phyloP scores from a whole-genome alignment of 2,797 vertebrate genomes.

The Ataeniobius toweri region DNA sequence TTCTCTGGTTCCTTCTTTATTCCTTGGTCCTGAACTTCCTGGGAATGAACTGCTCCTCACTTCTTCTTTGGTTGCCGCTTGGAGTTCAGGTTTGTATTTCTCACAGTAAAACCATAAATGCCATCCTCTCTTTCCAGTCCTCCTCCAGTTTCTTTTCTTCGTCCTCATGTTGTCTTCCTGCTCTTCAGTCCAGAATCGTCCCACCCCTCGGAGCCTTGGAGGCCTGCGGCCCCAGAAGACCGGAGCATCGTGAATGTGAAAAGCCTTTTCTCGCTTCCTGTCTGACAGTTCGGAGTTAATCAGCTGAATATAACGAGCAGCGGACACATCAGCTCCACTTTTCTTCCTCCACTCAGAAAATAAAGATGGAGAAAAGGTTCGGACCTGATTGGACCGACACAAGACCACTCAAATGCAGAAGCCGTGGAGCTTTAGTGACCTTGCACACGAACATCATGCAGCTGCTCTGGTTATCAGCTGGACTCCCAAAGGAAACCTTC shows the following conservation, averaged over 20 bases:
- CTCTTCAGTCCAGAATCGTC: not conserved
- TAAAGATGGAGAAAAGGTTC: not conserved
- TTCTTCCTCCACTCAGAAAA: not conserved
- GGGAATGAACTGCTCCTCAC: not conserved
- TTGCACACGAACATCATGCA: not conserved
- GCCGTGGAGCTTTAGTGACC: not conserved
- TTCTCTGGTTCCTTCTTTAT: not conserved
- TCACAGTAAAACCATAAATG: not conserved
- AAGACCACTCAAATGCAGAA: not conserved
- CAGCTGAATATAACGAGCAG: not conserved
- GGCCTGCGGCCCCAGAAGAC: slow-evolving; percentile 39
- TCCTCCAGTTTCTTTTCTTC: not conserved
- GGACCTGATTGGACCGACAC: not conserved
- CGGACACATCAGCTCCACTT: not conserved
- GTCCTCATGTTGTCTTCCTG: not conserved
- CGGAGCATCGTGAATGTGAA: slow-evolving; percentile 8
- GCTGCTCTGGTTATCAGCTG: not conserved
- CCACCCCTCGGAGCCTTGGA: slow-evolving; percentile 54
- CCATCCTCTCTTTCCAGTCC: not conserved
- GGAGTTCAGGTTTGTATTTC: not conserved
- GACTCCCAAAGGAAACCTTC: not conserved
- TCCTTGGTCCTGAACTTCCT: not conserved
- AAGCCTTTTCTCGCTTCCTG: slow-evolving; percentile 17
- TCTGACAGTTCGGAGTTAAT: slow-evolving; percentile 13
- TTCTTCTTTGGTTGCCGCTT: no score